A percentile compares a stretch with the other conserved stretches of the same genome.
These are phyloP conservation scores for Diabrotica virgifera DNA, from an alignment of 1,140 invertebrate genomes.

Conservation along the genomic window DNA sequence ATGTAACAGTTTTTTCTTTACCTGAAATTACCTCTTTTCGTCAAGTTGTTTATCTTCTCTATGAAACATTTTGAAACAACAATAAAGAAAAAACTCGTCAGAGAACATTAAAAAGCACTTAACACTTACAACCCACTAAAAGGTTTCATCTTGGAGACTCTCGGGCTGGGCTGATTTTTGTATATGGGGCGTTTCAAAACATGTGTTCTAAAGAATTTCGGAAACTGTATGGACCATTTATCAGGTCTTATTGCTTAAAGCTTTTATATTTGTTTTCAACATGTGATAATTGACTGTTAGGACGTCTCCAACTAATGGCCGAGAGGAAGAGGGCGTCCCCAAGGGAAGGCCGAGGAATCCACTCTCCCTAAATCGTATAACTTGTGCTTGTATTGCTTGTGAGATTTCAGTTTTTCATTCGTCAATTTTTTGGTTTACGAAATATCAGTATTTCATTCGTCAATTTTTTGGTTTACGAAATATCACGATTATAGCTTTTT, in stretches of 20 bases:
- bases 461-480: no score
- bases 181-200: constrained; percentile 15
- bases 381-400: no score
- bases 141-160: constrained; percentile 27
- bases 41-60: constrained; percentile 26
- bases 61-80: constrained; percentile 26
- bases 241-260: constrained; percentile 17
- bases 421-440: no score
- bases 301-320: constrained; percentile 17
- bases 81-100: constrained; percentile 28
- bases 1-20: no score
- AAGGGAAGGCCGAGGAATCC: no score
- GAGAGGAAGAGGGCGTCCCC: constrained; percentile 5
- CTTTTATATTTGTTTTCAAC: constrained; percentile 22
- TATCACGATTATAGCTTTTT: no score
- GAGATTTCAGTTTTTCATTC: no score
- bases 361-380: no score
- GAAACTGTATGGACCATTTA: constrained; percentile 20
- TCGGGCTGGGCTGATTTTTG: constrained; percentile 6
- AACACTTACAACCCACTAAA: constrained; percentile 31
- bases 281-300: constrained; percentile 22
- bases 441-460: no score
- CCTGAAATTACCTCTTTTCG: neutral
- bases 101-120: constrained; percentile 35
- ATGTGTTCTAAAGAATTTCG: constrained; percentile 19